phyloP scores from a whole-genome alignment of 2,888 invertebrate genomes.

The Drosophila barbarae region DNA sequence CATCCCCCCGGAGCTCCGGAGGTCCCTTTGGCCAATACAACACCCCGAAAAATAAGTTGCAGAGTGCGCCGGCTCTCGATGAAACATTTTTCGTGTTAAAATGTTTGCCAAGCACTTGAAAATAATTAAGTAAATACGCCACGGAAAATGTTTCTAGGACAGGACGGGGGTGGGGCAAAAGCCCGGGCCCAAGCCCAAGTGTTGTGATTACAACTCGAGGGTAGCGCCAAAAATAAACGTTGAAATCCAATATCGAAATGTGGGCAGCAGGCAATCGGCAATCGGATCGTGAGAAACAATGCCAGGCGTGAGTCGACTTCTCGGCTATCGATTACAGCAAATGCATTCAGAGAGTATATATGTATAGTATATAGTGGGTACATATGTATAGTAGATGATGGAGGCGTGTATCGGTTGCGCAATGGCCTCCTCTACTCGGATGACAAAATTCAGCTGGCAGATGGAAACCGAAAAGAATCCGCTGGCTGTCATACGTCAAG shows the following conservation, averaged over 20 bases:
- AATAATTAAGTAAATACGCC: slow-evolving; percentile 74
- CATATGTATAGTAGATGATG: slow-evolving; percentile 2
- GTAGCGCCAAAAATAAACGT: slow-evolving; percentile 51
- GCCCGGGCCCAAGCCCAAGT: slow-evolving; percentile 39
- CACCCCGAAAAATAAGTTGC: slow-evolving; percentile 28
- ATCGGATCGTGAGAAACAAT: slow-evolving; percentile 47
- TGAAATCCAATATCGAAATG: slow-evolving; percentile 64
- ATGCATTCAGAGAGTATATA: slow-evolving; percentile 12
- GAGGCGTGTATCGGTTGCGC: slow-evolving; percentile 32
- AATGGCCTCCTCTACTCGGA: slow-evolving; percentile 14
- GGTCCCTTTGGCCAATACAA: slow-evolving; percentile 9
- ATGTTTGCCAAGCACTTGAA: slow-evolving; percentile 70
- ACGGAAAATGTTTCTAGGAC: slow-evolving; percentile 44
- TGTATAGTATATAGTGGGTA: background rate
- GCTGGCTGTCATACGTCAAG: slow-evolving; percentile 7
- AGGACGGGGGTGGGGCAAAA: slow-evolving; percentile 1
- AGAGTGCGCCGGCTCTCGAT: slow-evolving; percentile 30
- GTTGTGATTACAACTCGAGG: slow-evolving; percentile 43
- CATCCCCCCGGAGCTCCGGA: background rate
- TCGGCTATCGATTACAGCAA: slow-evolving; percentile 40
- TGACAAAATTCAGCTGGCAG: slow-evolving; percentile 25
- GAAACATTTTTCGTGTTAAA: slow-evolving; percentile 75
- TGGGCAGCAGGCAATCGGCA: slow-evolving; percentile 42
- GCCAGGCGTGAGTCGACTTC: slow-evolving; percentile 36
- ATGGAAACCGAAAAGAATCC: slow-evolving; percentile 3